Conservation (phyloP, 2,888 invertebrate species). For the Pachycephus smyrnensis region DNA sequence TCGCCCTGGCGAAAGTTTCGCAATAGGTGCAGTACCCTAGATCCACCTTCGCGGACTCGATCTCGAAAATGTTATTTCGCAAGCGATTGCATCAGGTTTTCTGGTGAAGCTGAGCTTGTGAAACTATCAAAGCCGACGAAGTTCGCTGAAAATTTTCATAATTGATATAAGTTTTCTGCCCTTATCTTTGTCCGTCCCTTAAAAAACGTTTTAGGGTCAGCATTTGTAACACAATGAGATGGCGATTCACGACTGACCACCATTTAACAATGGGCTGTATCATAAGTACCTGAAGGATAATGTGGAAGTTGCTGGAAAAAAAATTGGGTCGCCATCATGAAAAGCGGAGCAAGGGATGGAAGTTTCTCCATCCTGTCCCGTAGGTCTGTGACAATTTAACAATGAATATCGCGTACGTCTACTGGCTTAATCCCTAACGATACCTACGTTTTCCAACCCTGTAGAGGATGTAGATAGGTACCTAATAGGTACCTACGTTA, state of each 20-base stretch:
- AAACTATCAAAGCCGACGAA: not conserved
- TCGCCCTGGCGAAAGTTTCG: not conserved
- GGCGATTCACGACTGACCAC: too few species aligned
- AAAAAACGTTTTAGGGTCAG: too few species aligned
- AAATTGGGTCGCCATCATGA: not conserved
- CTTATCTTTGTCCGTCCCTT: not conserved
- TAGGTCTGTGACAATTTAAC: conserved; percentile 23
- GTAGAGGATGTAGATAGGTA: not conserved
- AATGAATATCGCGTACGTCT: conserved; percentile 24
- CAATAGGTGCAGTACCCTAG: not conserved
- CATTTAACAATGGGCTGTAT: not conserved
- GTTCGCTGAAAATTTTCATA: not conserved
- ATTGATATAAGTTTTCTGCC: not conserved
- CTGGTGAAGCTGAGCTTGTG: not conserved
- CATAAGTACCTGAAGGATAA: not conserved
- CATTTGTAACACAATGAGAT: too few species aligned
- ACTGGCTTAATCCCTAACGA: not conserved
- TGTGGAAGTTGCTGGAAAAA: not conserved
- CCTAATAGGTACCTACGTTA: not conserved
- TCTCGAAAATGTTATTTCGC: not conserved
- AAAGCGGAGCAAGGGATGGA: not conserved
- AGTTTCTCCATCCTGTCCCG: not conserved
- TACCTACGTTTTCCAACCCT: not conserved
- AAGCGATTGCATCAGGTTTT: not conserved
- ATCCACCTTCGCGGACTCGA: not conserved